Base-by-base conservation (phyloP, 2,113 vertebrate genomes). In the Pygoscelis antarcticus region DNA sequence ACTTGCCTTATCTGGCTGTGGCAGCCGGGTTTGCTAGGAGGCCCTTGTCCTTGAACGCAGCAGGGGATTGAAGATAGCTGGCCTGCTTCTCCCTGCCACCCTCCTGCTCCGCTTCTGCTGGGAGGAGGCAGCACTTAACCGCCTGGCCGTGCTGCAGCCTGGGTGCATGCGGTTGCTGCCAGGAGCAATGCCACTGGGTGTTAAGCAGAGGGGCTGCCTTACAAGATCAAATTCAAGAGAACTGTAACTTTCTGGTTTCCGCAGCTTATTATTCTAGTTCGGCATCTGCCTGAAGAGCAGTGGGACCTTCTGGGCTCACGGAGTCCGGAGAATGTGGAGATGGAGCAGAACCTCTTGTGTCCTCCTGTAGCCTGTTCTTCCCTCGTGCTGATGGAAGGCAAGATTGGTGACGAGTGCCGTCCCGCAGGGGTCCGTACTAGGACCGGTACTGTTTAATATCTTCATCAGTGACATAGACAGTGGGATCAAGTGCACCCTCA, bases 161-260 rank as follows among this genome's bases (percentile, higher is more conserved):
- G 54, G 6, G 16, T 16, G 21, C 6, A 0, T 5, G 64, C 23
- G 34, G 29, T 10, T 40, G 69, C 42, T 34, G 34, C 57, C 14
- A 4, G 77, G 46, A 46, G 42, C 0, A 0, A 40, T n/a, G 17
- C 6, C 2, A 0, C 58, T n/a, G 1, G 1, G 6, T 54, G 58
- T 6, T 26, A 16, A 16, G n/a, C 60, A 29, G 36, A 61, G 13
- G 36, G 20, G n/a, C 44, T 85, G 49, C 44, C n/a, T 78, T 27
- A 1, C 22, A 23, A 55, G 4, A 7, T 49, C 23, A 4, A 30
- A 16, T 65, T 54, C 25, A 36, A 32, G 27, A 58, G 34, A 52
- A 14, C n/a, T 29, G 5, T 3, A 29, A 7, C 26, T 38, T 65
- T 38, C 25, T 32, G 27, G 1, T 40, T 79, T 91, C 29, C 16